Evolutionary conservation across 2,797 vertebrate species (phyloP), one percentile per base, ranked within the genome.

Genomic region (Miichthys miiuy): DNA sequence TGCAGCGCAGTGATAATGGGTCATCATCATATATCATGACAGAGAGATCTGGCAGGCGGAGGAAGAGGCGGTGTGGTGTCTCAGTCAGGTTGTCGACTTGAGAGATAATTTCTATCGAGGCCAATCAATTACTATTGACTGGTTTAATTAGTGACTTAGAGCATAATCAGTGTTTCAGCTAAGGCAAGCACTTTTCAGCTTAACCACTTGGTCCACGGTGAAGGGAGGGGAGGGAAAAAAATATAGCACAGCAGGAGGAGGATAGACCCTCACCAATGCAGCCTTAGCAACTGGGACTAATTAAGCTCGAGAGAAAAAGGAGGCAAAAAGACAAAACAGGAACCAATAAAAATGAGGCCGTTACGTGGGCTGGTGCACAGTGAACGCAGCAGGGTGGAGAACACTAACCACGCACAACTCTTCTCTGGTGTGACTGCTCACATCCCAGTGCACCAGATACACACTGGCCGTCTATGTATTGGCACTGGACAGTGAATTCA

Each of bases 111-210:
- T 87, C 81, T 81, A 87, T 79, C 25, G 7, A 34, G 71, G 64
- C 61, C 60, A 74, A 89, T 89, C 84, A 87, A 91, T 93, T 85
- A 79, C 21, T 82, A 88, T 81, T 81, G 88, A 89, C 77, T 73
- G 34, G 47, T 88, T 91, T 88, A 92, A 92, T 91, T 85, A 88
- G 86, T 77, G 86, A 87, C 81, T 87, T 89, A 66, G 79, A 86
- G 74, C 73, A 77, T 85, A 87, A 92, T 91, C 82, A 75, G 69
- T 72, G 81, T 70, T 90, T 67, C 71, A 81, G 88, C 89, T 66
- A 77, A 89, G 69, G 77, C 77, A 82, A 90, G 87, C 90, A 89
- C 61, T 92, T 92, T 88, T 79, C 58, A 77, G 74, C 73, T 81
- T 89, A 76, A 83, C 63, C 60, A 72, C 68, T 81, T 71, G 65